These are phyloP conservation scores for Hyles lineata DNA, from an alignment of 2,888 invertebrate genomes.

Conservation along the genomic window DNA sequence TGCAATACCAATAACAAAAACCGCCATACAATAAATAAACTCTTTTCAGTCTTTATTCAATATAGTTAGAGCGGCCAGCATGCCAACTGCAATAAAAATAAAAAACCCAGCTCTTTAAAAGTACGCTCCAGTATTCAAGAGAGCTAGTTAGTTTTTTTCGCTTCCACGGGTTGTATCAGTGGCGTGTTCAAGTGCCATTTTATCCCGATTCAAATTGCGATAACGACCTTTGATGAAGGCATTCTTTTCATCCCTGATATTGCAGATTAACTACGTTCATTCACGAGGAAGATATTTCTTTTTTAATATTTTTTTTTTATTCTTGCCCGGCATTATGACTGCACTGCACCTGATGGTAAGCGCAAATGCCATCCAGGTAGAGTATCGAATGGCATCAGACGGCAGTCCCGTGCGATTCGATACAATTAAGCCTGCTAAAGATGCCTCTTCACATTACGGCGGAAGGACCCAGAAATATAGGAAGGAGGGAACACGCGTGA, in stretches of 20 bases:
- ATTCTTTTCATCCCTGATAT: neutral
- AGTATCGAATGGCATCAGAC: no score
- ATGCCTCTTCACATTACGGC: no score
- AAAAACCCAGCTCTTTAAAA: neutral
- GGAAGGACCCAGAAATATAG: no score
- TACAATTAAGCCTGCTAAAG: no score
- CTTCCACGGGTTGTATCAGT: conserved; percentile 8
- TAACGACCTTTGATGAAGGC: neutral
- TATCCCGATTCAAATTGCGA: neutral
- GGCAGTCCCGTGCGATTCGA: no score
- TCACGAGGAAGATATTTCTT: no score
- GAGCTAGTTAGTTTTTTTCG: neutral
- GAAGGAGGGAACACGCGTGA: no score
- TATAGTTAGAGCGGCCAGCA: neutral
- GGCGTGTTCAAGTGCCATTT: conserved; percentile 13
- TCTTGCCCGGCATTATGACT: no score
- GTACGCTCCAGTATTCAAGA: neutral
- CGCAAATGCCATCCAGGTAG: no score
- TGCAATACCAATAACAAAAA: neutral
- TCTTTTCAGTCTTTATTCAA: neutral
- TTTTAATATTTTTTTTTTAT: no score
- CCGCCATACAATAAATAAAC: neutral
- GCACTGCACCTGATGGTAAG: no score
- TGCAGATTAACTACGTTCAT: neutral
- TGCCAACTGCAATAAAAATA: neutral